These are phyloP conservation scores for Polia nebulosa DNA, from an alignment of 2,888 invertebrate genomes.

Conservation along the genomic window DNA sequence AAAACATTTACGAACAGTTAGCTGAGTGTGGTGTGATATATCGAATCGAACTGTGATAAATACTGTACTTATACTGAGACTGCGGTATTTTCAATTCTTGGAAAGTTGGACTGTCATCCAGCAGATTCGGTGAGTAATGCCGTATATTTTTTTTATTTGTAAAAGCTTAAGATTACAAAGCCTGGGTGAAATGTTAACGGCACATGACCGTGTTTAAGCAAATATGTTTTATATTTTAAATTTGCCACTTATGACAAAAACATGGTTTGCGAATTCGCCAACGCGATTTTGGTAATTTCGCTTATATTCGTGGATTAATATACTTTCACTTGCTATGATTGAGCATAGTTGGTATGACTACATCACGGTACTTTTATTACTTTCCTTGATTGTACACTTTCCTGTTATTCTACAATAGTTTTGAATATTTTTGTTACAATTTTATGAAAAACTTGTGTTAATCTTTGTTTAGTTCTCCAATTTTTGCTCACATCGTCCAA, in stretches of 20 bases:
- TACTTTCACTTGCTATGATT: slow-evolving; percentile 61
- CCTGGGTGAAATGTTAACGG: slow-evolving; percentile 40
- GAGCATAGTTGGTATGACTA: slow-evolving; percentile 14
- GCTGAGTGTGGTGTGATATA: slow-evolving; percentile 76
- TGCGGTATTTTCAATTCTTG: slow-evolving; percentile 82
- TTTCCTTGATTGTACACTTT: background rate
- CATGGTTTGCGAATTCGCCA: background rate
- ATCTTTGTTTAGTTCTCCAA: background rate
- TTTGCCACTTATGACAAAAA: slow-evolving; percentile 2
- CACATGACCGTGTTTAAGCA: slow-evolving; percentile 15
- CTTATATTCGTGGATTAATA: slow-evolving; percentile 30
- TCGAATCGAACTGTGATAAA: slow-evolving; percentile 77
- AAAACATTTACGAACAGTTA: slow-evolving; percentile 52
- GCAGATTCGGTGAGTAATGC: slow-evolving; percentile 85
- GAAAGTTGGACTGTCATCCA: slow-evolving; percentile 87
- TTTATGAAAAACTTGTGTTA: background rate
- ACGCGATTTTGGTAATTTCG: slow-evolving; percentile 35
- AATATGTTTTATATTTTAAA: slow-evolving; percentile 24
- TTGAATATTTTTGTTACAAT: background rate
- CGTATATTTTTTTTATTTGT: slow-evolving; percentile 62
- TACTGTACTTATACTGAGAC: slow-evolving; percentile 66
- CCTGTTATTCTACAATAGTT: background rate
- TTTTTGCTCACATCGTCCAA: background rate
- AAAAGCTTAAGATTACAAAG: slow-evolving; percentile 62
- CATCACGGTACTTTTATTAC: slow-evolving; percentile 15